phyloP scores from a whole-genome alignment of 2,113 vertebrate species.

The Hyperoodon ampullatus region DNA sequence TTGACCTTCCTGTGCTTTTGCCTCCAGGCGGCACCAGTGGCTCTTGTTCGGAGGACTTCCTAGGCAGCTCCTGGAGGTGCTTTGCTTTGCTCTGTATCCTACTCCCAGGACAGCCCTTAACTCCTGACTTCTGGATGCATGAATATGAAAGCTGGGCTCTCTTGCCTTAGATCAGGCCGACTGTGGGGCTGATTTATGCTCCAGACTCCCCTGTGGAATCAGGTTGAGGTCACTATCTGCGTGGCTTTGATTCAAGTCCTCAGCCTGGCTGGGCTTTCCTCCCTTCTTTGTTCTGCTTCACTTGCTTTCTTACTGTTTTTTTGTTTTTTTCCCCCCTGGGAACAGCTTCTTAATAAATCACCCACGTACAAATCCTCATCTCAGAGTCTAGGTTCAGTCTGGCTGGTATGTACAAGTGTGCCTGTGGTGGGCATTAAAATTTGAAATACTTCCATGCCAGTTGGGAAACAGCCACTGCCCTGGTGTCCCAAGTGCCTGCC shows the following conservation, averaged over 20 bases:
- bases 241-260: neutral
- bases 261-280: neutral
- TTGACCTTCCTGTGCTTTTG: neutral
- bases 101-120: neutral
- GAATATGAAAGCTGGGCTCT: neutral
- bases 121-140: neutral
- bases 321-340: neutral
- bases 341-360: neutral
- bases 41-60: neutral
- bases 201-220: neutral
- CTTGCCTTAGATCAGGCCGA: neutral
- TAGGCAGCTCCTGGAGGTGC: neutral
- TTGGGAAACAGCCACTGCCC: neutral
- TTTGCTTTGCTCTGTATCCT: neutral
- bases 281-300: neutral
- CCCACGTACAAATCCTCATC: neutral
- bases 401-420: neutral
- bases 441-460: neutral
- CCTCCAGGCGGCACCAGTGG: neutral
- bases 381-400: neutral
- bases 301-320: neutral
- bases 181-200: neutral
- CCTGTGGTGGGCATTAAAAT: neutral
- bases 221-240: neutral
- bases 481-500: no score